These are phyloP conservation scores for Deilephila elpenor DNA, from an alignment of 2,888 invertebrate species.

Conservation along the genomic window DNA sequence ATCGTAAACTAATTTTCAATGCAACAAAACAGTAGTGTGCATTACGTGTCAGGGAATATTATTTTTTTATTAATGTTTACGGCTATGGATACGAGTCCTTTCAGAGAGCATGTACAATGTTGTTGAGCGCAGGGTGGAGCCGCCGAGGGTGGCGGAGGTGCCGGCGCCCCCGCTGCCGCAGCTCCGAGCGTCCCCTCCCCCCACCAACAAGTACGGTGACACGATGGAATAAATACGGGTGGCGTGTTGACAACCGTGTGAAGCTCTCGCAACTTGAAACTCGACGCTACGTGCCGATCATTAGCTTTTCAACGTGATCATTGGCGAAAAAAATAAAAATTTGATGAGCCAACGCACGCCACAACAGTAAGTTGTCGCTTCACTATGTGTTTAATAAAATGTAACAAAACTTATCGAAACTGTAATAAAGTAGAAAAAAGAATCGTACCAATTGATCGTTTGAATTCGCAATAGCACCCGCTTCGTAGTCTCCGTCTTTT, in stretches of 20 bases:
- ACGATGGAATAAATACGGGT: slow-evolving; percentile 57
- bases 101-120: background rate
- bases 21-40: background rate
- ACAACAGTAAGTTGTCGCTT: background rate
- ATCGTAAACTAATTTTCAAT: too few relatives aligned
- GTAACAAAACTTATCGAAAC: background rate
- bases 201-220: slow-evolving; percentile 74
- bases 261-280: background rate
- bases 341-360: background rate
- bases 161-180: background rate
- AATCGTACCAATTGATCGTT: background rate
- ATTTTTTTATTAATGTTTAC: too few relatives aligned
- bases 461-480: slow-evolving; percentile 1
- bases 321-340: background rate
- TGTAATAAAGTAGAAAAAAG: slow-evolving; percentile 12
- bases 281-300: too few relatives aligned
- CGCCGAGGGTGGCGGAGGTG: slow-evolving; percentile 30
- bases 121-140: slow-evolving; percentile 56
- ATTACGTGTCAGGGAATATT: background rate
- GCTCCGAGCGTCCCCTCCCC: slow-evolving; percentile 43
- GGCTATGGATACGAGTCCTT: too few relatives aligned
- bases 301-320: background rate
- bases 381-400: slow-evolving; percentile 8
- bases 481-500: too few relatives aligned
- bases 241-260: background rate